Conservation (phyloP, 1,140 invertebrate species). For the Arion vulgaris region DNA sequence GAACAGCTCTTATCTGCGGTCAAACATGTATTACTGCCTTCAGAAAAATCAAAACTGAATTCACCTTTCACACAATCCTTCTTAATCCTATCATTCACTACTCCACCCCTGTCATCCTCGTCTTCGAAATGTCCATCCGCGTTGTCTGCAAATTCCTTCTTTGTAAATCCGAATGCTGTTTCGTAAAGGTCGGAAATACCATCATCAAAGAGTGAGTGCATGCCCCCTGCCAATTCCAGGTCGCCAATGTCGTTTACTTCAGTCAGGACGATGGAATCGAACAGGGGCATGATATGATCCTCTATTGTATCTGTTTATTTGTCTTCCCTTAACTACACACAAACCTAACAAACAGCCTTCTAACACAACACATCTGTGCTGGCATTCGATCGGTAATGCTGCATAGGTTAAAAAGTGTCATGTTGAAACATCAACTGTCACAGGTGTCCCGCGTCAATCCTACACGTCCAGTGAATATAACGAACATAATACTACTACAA, state of each 20-base stretch:
- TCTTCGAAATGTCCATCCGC: not conserved
- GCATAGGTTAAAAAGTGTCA: no score
- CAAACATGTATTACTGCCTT: conserved; percentile 3
- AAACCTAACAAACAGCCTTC: no score
- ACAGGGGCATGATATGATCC: conserved; percentile 17
- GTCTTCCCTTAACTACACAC: not conserved
- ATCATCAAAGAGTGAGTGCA: conserved; percentile 17
- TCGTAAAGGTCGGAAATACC: conserved; percentile 1
- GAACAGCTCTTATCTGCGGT: conserved; percentile 20
- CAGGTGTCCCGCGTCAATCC: no score
- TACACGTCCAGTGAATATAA: no score
- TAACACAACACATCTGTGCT: no score
- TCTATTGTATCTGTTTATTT: not conserved
- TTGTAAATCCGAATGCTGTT: conserved; percentile 1
- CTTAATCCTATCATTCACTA: no score
- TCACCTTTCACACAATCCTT: not conserved
- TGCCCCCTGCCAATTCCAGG: conserved; percentile 15
- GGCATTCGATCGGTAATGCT: no score
- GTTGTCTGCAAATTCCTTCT: not conserved
- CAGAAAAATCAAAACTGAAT: conserved; percentile 14
- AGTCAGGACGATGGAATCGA: conserved; percentile 37
- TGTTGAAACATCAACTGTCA: no score
- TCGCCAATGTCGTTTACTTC: conserved; percentile 22
- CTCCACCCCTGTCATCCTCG: not conserved
- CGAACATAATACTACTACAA: no score